Percentiles rank a stretch among this genome's conserved stretches.
Conservation (phyloP, 2,888 invertebrate species). For the Diarsia dahlii region DNA sequence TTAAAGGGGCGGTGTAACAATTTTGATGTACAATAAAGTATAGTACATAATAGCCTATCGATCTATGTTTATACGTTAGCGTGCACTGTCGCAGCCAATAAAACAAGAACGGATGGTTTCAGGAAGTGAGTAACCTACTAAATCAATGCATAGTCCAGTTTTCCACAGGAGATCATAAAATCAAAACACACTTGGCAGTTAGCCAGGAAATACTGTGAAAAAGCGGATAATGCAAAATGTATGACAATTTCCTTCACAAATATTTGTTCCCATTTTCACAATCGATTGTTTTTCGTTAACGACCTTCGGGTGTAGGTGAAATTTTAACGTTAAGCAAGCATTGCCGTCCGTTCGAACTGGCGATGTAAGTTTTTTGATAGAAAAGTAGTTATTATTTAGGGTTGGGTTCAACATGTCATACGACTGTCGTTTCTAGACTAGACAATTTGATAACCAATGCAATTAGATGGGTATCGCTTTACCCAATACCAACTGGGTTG, state of each 20-base stretch:
- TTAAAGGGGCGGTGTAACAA: background rate
- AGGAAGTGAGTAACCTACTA: conserved; percentile 20
- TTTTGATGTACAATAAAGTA: background rate
- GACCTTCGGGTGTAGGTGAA: conserved; percentile 33
- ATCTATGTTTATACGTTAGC: background rate
- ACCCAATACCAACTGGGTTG: background rate
- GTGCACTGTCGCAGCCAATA: background rate
- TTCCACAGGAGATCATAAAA: conserved; percentile 31
- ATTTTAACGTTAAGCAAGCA: conserved; percentile 30
- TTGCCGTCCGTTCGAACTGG: background rate
- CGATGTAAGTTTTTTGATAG: background rate
- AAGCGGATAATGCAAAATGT: conserved; percentile 6
- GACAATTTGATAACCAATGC: background rate
- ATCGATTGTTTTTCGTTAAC: conserved; percentile 35
- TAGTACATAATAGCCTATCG: background rate
- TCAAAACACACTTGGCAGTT: conserved; percentile 14
- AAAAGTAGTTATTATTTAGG: no score
- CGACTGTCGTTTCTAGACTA: background rate
- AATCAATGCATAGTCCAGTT: conserved; percentile 9
- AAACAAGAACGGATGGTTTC: background rate
- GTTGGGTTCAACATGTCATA: no score
- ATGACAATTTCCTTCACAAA: conserved; percentile 13
- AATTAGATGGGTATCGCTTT: background rate
- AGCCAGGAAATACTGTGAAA: conserved; percentile 22
- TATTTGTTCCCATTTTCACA: conserved; percentile 18